Base-by-base conservation (phyloP, 1,140 invertebrate genomes). In the Samia ricini region DNA sequence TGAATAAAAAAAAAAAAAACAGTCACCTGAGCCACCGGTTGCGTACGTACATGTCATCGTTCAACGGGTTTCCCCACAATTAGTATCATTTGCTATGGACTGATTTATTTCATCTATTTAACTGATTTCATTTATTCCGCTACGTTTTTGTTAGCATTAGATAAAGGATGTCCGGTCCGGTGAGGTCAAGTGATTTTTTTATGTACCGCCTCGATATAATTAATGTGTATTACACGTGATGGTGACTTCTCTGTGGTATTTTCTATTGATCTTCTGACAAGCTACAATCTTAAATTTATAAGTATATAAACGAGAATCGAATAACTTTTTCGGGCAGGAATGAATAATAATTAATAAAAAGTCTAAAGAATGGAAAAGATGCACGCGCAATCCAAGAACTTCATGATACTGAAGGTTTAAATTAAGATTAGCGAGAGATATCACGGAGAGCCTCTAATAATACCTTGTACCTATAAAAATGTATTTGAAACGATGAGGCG, bases 41-140 rank as follows among this genome's bases (percentile, higher is more conserved):
- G 33, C 12, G 33, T 42, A 42, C n/a, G 33, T 42, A 42, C 33
- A 15, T 42, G 33, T 42, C 33, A 42, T 42, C 33, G 33, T 42
- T 26, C 7, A 42, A 42, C 33, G 72, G 77, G 66, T 65, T 80
- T 82, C 65, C 72, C 80, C 56, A 36, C 61, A 66, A 75, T 74
- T 71, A 63, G 64, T 59, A 64, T 23, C 72, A 73, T 76, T 77
- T 63, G 71, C 56, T 51, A 74, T 71, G 70, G 71, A 29, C 60
- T 74, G 72, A 76, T 70, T 62, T 71, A 74, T 70, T 77, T 76
- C 58, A 71, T 72, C 19, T 72, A 74, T 71, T 59, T 71, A 61
- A 68, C 60, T 62, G 19, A 60, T 60, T 64, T 42, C 48, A 56
- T 59, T 50, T 59, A 65, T 72, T 72, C 63, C 56, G 58, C 64